Percentiles rank a stretch among this genome's conserved stretches.
Evolutionary conservation across 37 sponge, comb jelly and placozoan species (phyloP).

Genomic region (Aplysina aerophoba): DNA sequence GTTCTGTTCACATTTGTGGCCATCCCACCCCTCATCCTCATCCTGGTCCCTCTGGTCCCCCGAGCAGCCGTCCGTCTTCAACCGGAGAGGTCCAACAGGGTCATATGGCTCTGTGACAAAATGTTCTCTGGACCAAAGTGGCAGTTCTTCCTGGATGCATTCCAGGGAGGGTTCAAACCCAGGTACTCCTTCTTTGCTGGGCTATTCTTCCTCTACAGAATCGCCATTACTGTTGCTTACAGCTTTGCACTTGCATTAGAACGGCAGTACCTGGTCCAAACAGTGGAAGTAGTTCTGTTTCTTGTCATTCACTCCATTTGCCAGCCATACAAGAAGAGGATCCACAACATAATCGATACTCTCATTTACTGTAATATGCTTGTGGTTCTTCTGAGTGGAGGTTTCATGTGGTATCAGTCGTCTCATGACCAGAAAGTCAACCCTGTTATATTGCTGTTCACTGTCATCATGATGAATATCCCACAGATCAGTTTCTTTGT

Average conservation of each 20-base stretch:
- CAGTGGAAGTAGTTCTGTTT: background rate
- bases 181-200: constrained; percentile 19
- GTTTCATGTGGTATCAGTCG: constrained; percentile 15
- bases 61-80: background rate
- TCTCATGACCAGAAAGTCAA: background rate
- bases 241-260: background rate
- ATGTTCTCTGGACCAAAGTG: constrained; percentile 31
- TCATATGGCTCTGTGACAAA: constrained; percentile 17
- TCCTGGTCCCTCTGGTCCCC: constrained; percentile 17
- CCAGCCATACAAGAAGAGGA: constrained; percentile 7
- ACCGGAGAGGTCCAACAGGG: background rate
- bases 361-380: constrained; percentile 23
- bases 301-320: constrained; percentile 15
- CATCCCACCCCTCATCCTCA: constrained; percentile 38
- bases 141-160: constrained; percentile 34
- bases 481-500: constrained; percentile 16
- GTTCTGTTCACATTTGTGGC: constrained; percentile 6
- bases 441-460: background rate
- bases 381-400: background rate
- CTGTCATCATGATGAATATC: background rate
- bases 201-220: constrained; percentile 24
- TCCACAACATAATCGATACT: constrained; percentile 23
- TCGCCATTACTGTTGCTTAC: background rate
- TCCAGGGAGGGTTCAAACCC: constrained; percentile 23
- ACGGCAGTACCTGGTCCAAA: background rate